These are phyloP conservation scores for Pegoplata infirma DNA, from an alignment of 2,888 invertebrate genomes.

Conservation along the genomic window DNA sequence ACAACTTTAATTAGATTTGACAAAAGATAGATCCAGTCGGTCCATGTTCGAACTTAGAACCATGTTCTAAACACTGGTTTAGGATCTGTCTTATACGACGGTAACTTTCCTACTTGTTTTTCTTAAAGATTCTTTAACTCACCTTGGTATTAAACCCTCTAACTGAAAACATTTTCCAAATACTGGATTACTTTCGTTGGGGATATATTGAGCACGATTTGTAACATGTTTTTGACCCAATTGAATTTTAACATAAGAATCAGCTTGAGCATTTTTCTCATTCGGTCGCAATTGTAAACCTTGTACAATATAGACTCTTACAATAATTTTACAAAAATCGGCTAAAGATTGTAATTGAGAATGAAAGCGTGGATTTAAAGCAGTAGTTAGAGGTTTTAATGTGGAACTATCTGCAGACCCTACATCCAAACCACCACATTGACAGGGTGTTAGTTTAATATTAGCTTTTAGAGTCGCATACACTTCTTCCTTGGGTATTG, in stretches of 20 bases:
- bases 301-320: constrained; percentile 88
- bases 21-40: no score
- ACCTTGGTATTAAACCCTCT: constrained; percentile 73
- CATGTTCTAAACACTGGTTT: no score
- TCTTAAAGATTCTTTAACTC: no score
- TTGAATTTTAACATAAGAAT: constrained; percentile 86
- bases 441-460: constrained; percentile 71
- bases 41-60: no score
- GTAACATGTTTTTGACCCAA: constrained; percentile 83
- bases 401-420: constrained; percentile 59
- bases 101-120: no score
- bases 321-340: constrained; percentile 71
- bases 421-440: constrained; percentile 60
- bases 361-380: constrained; percentile 68
- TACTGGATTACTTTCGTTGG: constrained; percentile 88
- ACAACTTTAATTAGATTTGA: no score
- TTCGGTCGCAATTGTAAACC: constrained; percentile 85
- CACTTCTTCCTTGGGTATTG: constrained; percentile 75
- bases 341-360: constrained; percentile 65
- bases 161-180: constrained; percentile 85
- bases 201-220: constrained; percentile 84
- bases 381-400: constrained; percentile 64
- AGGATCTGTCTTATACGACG: no score
- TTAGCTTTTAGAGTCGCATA: constrained; percentile 76
- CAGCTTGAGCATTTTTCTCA: constrained; percentile 85